Percentiles rank a stretch among this genome's conserved stretches.
These are phyloP conservation scores for Pachyrhynchus sulphureomaculatus DNA, from an alignment of 1,140 invertebrate species.

Conservation along the genomic window DNA sequence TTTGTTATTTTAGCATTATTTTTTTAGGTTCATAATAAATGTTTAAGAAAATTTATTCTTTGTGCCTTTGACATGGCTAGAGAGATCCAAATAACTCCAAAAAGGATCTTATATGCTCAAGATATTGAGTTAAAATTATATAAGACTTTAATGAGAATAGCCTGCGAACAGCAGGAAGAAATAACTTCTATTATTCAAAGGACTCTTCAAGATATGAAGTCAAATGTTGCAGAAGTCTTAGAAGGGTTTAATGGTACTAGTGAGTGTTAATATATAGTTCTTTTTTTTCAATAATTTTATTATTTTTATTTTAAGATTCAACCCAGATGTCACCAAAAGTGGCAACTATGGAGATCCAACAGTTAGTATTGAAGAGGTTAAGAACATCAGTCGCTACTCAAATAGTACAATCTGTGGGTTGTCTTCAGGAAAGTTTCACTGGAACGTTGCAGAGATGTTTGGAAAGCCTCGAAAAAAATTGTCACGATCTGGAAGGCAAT, in stretches of 20 bases:
- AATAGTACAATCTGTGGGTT: conserved; percentile 79
- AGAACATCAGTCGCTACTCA: conserved; percentile 79
- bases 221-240: conserved; percentile 63
- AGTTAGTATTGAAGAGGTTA: conserved; percentile 70
- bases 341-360: conserved; percentile 76
- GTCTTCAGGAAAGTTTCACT: conserved; percentile 78
- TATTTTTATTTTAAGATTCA: conserved; percentile 38
- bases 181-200: conserved; percentile 72
- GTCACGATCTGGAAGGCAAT: conserved; percentile 58
- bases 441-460: conserved; percentile 77
- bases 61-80: conserved; percentile 87
- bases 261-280: conserved; percentile 1
- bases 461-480: conserved; percentile 62
- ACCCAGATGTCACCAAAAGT: conserved; percentile 56
- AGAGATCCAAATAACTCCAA: conserved; percentile 84
- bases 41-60: conserved; percentile 79
- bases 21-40: conserved; percentile 66
- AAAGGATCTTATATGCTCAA: conserved; percentile 78
- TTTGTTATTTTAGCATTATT: too few species aligned
- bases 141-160: conserved; percentile 67
- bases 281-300: not conserved
- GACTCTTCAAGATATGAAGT: conserved; percentile 72
- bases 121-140: conserved; percentile 81
- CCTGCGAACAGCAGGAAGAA: conserved; percentile 81
- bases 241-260: conserved; percentile 53